A percentile compares a stretch with the other conserved stretches of the same genome.
Conservation (phyloP, 2,888 invertebrate species). For the Oscheius sp. region DNA sequence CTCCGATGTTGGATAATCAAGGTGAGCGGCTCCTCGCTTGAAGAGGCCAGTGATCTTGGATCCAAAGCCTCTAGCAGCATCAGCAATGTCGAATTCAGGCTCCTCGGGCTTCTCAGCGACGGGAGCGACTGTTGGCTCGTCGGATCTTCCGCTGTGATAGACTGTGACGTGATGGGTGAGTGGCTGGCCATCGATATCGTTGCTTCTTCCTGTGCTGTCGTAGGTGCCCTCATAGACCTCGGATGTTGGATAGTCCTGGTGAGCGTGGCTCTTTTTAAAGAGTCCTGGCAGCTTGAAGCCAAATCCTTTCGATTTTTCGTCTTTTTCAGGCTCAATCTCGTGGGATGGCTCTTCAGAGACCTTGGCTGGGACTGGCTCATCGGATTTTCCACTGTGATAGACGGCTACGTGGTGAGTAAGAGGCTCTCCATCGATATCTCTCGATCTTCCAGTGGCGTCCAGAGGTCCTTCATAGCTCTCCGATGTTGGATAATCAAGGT, state of each 20-base stretch:
- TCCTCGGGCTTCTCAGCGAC: background rate
- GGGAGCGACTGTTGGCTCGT: background rate
- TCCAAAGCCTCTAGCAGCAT: constrained; percentile 10
- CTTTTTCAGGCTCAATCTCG: background rate
- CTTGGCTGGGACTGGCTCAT: constrained; percentile 40
- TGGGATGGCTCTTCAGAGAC: constrained; percentile 4
- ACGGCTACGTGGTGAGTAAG: constrained; percentile 33
- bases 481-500: constrained; percentile 45
- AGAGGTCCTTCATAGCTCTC: constrained; percentile 48
- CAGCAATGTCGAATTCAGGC: constrained; percentile 3
- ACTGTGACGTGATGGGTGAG: constrained; percentile 10
- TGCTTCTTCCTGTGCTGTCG: background rate
- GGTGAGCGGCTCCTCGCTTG: constrained; percentile 15
- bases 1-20: constrained; percentile 14
- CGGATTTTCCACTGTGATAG: constrained; percentile 38
- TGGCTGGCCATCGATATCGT: constrained; percentile 17
- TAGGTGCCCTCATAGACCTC: constrained; percentile 3
- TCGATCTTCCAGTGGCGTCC: constrained; percentile 36
- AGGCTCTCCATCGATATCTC: constrained; percentile 37
- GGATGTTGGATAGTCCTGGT: constrained; percentile 49
- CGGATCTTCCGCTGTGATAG: background rate
- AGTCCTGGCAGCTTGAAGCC: constrained; percentile 44
- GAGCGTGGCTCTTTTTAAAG: constrained; percentile 48
- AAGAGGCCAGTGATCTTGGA: constrained; percentile 15
- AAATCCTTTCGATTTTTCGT: constrained; percentile 8